Evolutionary conservation across 2,113 vertebrate species (phyloP), one percentile per base, ranked within the genome.

Genomic region (Chloropsis hardwickii): DNA sequence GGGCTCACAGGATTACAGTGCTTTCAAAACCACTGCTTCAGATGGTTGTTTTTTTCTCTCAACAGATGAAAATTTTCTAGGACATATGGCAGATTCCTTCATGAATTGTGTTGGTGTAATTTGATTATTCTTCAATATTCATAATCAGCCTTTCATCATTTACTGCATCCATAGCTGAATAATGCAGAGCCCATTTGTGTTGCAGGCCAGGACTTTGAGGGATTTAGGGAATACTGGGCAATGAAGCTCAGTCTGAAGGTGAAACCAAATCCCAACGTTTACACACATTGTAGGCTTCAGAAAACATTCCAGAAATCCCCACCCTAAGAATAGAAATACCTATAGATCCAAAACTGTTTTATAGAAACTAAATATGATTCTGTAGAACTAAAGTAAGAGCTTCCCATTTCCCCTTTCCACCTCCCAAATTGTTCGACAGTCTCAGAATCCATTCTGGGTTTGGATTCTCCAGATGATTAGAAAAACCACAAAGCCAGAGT

Each of bases 291-390:
- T 6, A 81, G 44, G 7, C 17, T 85, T 72, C 72, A 20, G 44
- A 64, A 93, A 80, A 71, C 39, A 37, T 31, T 39, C 82, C 31
- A 60, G 39, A 40, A 86, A 18, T 12, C 31, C 31, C 24, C 28
- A 14, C 6, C 14, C 5, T 7, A 78, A 28, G n/a, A 84, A n/a
- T 2, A 65, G 29, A 90, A 86, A 69, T 50, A 88, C 37, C 45
- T n/a, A 12, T 3, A 65, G 29, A 64, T 53, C 29, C 42, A 60
- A 44, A 6, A 50, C 14, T 20, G 14, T 18, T n/a, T 56, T 33
- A 56, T 0, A 66, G 53, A 76, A 91, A 86, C 25, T 29, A 50
- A 54, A 64, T 27, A 33, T 0, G 1, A 3, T 25, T 78, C 37
- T 65, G 35, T n/a, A 70, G 44, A 51, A 71, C 22, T 47, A 25